phyloP scores from a whole-genome alignment of 2,888 invertebrate genomes.

The Nasonovia ribisnigri region DNA sequence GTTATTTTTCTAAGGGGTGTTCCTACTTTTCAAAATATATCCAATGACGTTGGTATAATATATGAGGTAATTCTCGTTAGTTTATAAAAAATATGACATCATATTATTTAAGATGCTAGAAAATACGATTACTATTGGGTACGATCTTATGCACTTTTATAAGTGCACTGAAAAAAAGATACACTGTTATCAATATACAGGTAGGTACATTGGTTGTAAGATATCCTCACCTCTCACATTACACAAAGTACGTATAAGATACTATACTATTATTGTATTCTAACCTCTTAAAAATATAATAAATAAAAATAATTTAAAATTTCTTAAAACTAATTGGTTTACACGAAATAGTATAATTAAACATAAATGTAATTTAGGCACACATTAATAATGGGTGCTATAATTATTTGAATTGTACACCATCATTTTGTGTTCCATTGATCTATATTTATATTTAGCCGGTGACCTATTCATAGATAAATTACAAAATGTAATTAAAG shows the following conservation, averaged over 20 bases:
- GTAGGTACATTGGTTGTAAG: no score
- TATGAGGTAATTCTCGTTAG: no score
- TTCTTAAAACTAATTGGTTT: not conserved
- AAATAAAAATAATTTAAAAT: not conserved
- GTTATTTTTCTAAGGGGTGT: no score
- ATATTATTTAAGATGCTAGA: no score
- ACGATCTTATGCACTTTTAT: no score
- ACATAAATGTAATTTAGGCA: not conserved
- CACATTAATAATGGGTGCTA: not conserved
- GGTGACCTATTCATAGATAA: not conserved
- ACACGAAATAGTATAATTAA: not conserved
- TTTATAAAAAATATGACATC: no score
- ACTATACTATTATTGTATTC: not conserved
- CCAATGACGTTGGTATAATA: no score
- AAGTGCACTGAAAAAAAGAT: no score
- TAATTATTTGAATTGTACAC: not conserved
- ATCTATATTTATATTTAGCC: not conserved
- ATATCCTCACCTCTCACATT: no score
- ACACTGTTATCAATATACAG: no score
- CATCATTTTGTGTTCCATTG: not conserved
- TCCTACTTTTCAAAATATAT: no score
- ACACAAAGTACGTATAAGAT: not conserved
- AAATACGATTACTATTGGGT: no score
- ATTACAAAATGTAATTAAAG: not conserved
- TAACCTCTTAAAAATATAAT: not conserved